These are phyloP conservation scores for Nymphalis urticae DNA, from an alignment of 2,888 invertebrate species.

Conservation along the genomic window DNA sequence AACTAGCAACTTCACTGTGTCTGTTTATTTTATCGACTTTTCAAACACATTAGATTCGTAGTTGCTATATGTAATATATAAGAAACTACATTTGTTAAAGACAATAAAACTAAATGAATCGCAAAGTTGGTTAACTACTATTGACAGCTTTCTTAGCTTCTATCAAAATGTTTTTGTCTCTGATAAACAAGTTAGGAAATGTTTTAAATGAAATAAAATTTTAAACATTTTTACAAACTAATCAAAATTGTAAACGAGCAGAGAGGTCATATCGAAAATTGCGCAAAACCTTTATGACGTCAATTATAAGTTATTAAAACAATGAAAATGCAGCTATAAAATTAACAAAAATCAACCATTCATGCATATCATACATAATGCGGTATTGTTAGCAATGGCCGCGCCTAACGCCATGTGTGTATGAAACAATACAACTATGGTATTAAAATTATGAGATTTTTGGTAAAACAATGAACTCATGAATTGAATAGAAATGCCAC, in stretches of 20 bases:
- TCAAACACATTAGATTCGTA: too few species aligned
- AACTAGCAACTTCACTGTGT: too few species aligned
- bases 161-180: too few species aligned
- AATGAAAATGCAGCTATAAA: slow-evolving; percentile 35
- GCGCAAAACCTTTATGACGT: slow-evolving; percentile 21
- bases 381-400: slow-evolving; percentile 41
- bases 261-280: slow-evolving; percentile 1
- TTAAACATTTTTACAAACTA: background rate
- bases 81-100: too few species aligned
- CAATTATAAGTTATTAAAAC: slow-evolving; percentile 40
- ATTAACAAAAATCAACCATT: slow-evolving; percentile 46
- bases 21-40: too few species aligned
- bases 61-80: too few species aligned
- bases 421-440: slow-evolving; percentile 38
- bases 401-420: slow-evolving; percentile 27
- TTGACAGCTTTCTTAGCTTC: too few species aligned
- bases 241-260: background rate
- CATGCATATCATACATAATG: slow-evolving; percentile 42
- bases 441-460: slow-evolving; percentile 31
- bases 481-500: slow-evolving; percentile 21
- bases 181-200: background rate
- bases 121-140: too few species aligned
- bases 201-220: background rate
- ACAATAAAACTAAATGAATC: too few species aligned
- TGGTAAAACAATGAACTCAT: slow-evolving; percentile 30